A percentile compares a stretch with the other conserved stretches of the same genome.
phyloP scores from a whole-genome alignment of 2,888 invertebrate genomes.

The Diaphora mendica region DNA sequence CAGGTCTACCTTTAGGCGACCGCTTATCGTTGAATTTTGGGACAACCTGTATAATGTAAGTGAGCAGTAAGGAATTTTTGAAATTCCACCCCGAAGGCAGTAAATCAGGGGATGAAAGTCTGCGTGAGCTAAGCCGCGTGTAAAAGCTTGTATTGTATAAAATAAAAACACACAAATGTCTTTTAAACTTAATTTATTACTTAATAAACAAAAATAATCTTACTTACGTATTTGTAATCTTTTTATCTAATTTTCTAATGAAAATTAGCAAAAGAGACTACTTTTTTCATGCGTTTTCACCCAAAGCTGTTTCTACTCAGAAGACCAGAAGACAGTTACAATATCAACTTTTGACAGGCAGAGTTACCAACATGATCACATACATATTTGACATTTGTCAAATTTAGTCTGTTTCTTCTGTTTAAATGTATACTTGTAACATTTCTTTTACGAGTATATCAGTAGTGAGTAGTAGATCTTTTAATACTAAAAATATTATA shows the following conservation, averaged over 20 bases:
- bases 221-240: slow-evolving; percentile 33
- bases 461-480: neutral
- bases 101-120: too few relatives aligned
- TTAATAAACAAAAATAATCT: slow-evolving; percentile 26
- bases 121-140: too few relatives aligned
- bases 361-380: slow-evolving; percentile 9
- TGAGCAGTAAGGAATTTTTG: too few relatives aligned
- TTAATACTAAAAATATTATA: neutral
- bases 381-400: neutral
- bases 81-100: too few relatives aligned
- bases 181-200: slow-evolving; percentile 36
- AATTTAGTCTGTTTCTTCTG: neutral
- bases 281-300: slow-evolving; percentile 71
- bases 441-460: neutral
- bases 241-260: slow-evolving; percentile 59
- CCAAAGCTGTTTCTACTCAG: slow-evolving; percentile 41
- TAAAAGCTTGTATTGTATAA: too few relatives aligned
- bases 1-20: too few relatives aligned
- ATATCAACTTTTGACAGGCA: slow-evolving; percentile 8
- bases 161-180: slow-evolving; percentile 21
- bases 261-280: slow-evolving; percentile 64
- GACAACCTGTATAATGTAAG: too few relatives aligned
- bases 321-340: neutral
- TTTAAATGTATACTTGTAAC: neutral
- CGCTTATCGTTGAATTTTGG: too few relatives aligned